phyloP scores from a whole-genome alignment of 2,888 invertebrate genomes.

The Acrocyrtus sp. region DNA sequence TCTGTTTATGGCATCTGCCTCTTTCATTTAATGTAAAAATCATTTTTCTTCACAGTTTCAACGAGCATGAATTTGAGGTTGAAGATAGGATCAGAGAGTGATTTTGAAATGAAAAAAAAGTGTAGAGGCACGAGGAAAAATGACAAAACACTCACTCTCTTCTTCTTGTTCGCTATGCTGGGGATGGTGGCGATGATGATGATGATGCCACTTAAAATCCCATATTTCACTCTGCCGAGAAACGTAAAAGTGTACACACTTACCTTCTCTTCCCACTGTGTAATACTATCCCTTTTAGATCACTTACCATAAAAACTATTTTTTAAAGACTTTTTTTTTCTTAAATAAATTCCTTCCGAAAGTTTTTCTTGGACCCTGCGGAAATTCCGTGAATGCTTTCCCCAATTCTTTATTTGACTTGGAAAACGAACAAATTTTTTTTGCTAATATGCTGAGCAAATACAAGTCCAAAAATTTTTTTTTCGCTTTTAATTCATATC shows the following conservation, averaged over 20 bases:
- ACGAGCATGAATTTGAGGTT: conserved; percentile 4
- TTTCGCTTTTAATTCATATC: too few species aligned
- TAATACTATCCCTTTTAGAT: neutral
- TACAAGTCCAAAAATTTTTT: too few species aligned
- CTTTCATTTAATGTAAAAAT: conserved; percentile 14
- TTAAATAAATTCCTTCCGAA: too few species aligned
- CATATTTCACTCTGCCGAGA: conserved; percentile 34
- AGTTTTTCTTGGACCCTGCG: too few species aligned
- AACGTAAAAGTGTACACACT: neutral
- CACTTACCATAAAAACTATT: too few species aligned
- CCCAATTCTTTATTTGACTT: neutral
- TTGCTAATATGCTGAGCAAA: too few species aligned
- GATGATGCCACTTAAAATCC: conserved; percentile 51
- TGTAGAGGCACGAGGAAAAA: conserved; percentile 47
- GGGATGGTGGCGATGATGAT: conserved; percentile 38
- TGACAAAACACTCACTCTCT: conserved; percentile 42
- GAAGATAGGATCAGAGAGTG: conserved; percentile 35
- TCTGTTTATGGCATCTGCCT: conserved; percentile 8
- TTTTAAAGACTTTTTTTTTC: too few species aligned
- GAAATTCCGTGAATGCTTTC: neutral
- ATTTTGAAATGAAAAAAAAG: conserved; percentile 31
- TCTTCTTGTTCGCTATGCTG: conserved; percentile 11
- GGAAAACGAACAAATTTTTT: too few species aligned
- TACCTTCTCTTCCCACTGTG: too few species aligned
- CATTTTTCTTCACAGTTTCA: conserved; percentile 16